Conservation (phyloP, 2,888 invertebrate species). For the Drosophila neutralis region DNA sequence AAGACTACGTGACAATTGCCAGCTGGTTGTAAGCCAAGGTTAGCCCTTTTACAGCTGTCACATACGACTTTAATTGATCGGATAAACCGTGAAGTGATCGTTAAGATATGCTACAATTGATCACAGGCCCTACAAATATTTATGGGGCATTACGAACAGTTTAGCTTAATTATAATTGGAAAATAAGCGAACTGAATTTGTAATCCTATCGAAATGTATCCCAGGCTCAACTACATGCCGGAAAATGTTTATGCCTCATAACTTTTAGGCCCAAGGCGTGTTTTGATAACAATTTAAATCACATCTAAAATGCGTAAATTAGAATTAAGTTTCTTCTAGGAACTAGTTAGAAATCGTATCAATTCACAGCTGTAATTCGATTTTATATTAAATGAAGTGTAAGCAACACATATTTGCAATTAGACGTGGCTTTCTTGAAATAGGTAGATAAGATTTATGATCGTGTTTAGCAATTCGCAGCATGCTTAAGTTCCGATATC, state of each 20-base stretch:
- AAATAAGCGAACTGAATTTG: not conserved
- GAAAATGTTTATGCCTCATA: not conserved
- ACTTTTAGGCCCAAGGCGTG: not conserved
- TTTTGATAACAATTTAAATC: not conserved
- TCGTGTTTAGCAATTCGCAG: not conserved
- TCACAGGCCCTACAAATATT: constrained; percentile 20
- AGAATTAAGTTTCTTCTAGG: not conserved
- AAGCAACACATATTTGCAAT: not conserved
- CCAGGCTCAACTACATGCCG: not conserved
- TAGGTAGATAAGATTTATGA: not conserved
- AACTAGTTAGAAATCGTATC: not conserved
- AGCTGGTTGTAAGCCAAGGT: constrained; percentile 51
- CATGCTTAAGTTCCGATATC: not conserved
- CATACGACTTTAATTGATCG: constrained; percentile 46
- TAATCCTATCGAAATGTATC: constrained; percentile 2
- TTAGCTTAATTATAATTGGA: not conserved
- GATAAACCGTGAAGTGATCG: constrained; percentile 43
- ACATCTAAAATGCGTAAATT: not conserved
- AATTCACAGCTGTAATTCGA: not conserved
- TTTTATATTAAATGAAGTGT: not conserved
- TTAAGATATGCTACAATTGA: constrained; percentile 26
- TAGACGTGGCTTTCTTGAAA: not conserved
- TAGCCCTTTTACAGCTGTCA: constrained; percentile 51
- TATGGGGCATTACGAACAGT: constrained; percentile 2
- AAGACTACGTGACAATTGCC: constrained; percentile 63